Evolutionary conservation across 2,113 vertebrate genomes (phyloP).

Genomic region (Erinaceus europaeus): DNA sequence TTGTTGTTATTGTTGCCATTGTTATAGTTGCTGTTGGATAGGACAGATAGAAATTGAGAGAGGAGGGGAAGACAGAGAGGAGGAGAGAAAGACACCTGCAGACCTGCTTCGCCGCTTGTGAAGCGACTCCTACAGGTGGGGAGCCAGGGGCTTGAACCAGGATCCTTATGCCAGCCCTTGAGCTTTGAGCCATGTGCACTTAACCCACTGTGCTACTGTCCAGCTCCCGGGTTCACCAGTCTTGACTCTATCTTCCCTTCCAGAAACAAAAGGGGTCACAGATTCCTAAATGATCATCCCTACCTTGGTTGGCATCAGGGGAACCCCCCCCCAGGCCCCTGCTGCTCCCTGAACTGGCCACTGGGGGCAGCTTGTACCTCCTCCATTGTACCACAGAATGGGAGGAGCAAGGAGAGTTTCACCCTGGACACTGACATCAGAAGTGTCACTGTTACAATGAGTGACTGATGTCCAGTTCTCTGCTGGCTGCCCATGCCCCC

Average conservation of each 20-base stretch:
- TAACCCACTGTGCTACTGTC: too few species aligned
- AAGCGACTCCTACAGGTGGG: too few species aligned
- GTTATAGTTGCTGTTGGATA: too few species aligned
- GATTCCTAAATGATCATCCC: background rate
- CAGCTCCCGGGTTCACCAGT: background rate
- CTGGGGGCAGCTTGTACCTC: background rate
- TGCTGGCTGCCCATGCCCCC: background rate
- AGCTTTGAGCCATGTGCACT: too few species aligned
- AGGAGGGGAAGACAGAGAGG: too few species aligned
- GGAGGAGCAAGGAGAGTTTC: background rate
- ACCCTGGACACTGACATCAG: too few species aligned
- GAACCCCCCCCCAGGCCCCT: background rate
- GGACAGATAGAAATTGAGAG: too few species aligned
- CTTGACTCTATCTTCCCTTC: background rate
- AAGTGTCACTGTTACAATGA: background rate
- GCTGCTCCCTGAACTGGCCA: background rate
- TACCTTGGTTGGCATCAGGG: background rate
- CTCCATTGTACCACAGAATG: background rate
- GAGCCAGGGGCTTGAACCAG: too few species aligned
- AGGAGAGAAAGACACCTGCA: too few species aligned
- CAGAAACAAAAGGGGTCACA: background rate
- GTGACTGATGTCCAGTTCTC: background rate
- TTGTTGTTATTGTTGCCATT: too few species aligned
- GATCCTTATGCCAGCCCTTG: too few species aligned
- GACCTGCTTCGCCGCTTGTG: too few species aligned